These are phyloP conservation scores for Colius striatus DNA, from an alignment of 2,113 vertebrate species.

Conservation along the genomic window DNA sequence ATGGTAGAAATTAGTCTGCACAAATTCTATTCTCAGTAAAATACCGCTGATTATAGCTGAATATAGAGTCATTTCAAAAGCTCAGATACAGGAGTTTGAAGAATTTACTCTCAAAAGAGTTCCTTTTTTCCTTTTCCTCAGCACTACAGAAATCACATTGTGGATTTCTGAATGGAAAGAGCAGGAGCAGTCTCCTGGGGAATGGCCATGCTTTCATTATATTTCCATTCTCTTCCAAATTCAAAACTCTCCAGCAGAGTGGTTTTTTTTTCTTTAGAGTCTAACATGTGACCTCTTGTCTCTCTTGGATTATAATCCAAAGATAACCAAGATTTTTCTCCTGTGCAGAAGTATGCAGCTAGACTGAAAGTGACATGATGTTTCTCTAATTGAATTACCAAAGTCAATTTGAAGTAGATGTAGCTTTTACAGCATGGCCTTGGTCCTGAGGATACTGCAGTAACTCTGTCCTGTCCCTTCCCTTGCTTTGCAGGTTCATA, in stretches of 20 bases:
- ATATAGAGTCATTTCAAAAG: constrained; percentile 10
- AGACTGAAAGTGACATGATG: not conserved
- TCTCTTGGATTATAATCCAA: not conserved
- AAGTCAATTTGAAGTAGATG: not conserved
- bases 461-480: not conserved
- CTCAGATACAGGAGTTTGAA: not conserved
- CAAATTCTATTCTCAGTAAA: constrained; percentile 24
- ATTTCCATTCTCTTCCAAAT: not conserved
- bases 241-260: not conserved
- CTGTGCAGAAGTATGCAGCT: not conserved
- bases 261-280: not conserved
- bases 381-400: not conserved
- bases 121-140: not conserved
- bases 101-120: not conserved
- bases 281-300: not conserved
- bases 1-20: constrained; percentile 21
- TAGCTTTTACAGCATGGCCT: not conserved
- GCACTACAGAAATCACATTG: not conserved
- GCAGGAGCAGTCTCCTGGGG: not conserved
- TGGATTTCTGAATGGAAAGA: not conserved
- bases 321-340: not conserved
- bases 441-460: not conserved
- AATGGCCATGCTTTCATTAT: not conserved
- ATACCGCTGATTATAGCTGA: constrained; percentile 42
- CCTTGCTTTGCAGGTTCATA: not conserved